Conservation (phyloP, 2,113 vertebrate species). For the Antechinus stuartii region DNA sequence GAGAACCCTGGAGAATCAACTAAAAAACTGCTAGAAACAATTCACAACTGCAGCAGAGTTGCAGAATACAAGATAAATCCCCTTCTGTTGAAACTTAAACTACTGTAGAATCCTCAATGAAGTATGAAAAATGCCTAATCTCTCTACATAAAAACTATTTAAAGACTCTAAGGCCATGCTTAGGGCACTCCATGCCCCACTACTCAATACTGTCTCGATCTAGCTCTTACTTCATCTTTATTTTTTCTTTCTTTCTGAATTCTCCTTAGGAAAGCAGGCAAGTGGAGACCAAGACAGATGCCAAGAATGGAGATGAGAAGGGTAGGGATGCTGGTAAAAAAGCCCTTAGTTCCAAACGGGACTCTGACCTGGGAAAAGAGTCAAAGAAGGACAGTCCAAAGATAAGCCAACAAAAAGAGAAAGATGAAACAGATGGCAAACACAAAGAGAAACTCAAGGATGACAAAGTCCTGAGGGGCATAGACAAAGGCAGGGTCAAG, state of each 20-base stretch:
- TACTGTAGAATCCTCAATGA: background rate
- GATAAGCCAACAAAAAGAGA: slow-evolving; percentile 75
- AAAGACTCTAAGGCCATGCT: background rate
- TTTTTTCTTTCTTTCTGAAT: slow-evolving; percentile 68
- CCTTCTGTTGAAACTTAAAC: background rate
- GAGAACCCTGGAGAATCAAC: too few species aligned
- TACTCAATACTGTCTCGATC: background rate
- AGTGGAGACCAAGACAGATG: slow-evolving; percentile 72
- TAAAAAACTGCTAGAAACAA: too few species aligned
- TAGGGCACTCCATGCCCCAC: background rate
- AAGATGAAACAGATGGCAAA: slow-evolving; percentile 75
- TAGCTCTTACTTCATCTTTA: slow-evolving; percentile 39
- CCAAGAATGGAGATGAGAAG: slow-evolving; percentile 80
- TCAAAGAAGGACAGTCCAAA: slow-evolving; percentile 72
- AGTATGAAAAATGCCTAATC: background rate
- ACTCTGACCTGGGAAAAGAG: slow-evolving; percentile 76
- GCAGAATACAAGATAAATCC: too few species aligned
- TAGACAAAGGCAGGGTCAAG: slow-evolving; percentile 79
- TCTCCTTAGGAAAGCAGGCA: slow-evolving; percentile 80
- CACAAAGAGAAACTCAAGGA: slow-evolving; percentile 72
- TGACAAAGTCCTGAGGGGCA: slow-evolving; percentile 74
- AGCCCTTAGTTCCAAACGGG: slow-evolving; percentile 65
- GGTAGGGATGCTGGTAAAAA: slow-evolving; percentile 74
- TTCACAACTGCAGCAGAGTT: too few species aligned
- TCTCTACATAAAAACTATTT: background rate